Evolutionary conservation across 2,888 invertebrate species (phyloP), one percentile per base, ranked within the genome.

Genomic region (Leptinotarsa peninsularis): DNA sequence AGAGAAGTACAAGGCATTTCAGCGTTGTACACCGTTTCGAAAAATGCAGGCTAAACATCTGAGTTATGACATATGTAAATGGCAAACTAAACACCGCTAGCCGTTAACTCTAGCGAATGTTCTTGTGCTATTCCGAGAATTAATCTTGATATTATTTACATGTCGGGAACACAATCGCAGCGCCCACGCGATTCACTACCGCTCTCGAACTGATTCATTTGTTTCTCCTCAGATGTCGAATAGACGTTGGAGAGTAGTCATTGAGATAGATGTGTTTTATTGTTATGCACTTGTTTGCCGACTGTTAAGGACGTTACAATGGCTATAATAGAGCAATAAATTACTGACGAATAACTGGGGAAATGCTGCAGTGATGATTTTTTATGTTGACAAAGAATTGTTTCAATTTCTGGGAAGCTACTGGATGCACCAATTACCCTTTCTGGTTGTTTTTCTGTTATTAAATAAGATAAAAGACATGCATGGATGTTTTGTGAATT

Each of bases 141-240:
- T 79, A 79, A 79, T 79, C 79, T 79, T 76, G 78, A 79, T 79
- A 79, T 79, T 76, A 72, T 76, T 73, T 49, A 75, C 68, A 66
- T 72, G 75, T 70, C 77, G 71, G 72, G 67, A 71, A 78, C 69
- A 78, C 63, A 76, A 78, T 76, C 66, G 50, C 68, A 50, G 72
- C 74, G 71, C 79, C 75, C 78, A 79, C 76, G 72, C 77, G 71
- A 50, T 68, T 73, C 72, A 74, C 79, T 76, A 77, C 79, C 67
- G 72, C 73, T 58, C 75, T 71, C 73, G 70, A 70, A 58, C 70
- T 43, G 58, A 70, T 70, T 58, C 70, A 58, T 70, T 70, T 70
- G 70, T 70, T 70, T 70, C 49, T 49, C 43, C 49, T 27, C 63
- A 63, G 33, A 63, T 33, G 43, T 63, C 63, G n/a, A 63, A 63